Base-by-base conservation (phyloP, 2,888 invertebrate genomes). In the Agrotis puta region DNA sequence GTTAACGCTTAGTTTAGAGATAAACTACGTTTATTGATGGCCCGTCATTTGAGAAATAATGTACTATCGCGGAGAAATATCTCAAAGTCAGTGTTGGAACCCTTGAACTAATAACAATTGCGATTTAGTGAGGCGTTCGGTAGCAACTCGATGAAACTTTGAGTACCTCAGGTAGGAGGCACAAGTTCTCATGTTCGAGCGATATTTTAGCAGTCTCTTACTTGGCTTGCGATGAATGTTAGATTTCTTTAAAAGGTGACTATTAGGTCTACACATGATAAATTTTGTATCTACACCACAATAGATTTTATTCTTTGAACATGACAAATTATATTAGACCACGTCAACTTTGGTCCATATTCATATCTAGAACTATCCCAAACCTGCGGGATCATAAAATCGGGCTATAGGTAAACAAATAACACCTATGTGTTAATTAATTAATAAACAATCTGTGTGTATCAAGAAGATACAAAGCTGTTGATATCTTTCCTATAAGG, bases 61-160 rank as follows among this genome's bases (percentile, higher is more conserved):
- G 22, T 71, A 74, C 64, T 33, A 66, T 82, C 45, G 58, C 14
- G 43, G 63, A 68, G 56, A 77, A 77, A 74, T 63, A 24, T 72
- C 59, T 59, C 33, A 54, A 71, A 77, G 58, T 64, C 58, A 59
- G 61, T 78, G 83, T 86, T 84, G 76, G 77, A 84, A 88, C 80
- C 79, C 86, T 86, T 83, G 75, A 89, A 89, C 87, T 87, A 88
- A 88, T 87, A 89, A 89, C 88, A 89, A 87, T 89, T 86, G 86
- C 82, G 84, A 88, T 89, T 89, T 88, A 87, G 87, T 87, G 78
- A 72, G 82, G 83, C 84, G 84, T 85, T 87, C 78, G 84, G 80
- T 77, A 82, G 81, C 74, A 89, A 88, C 86, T 88, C 85, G 80
- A 77, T 67, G 80, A 85, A 89, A 90, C 87, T 91, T 91, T 87